Evolutionary conservation across 2,113 vertebrate genomes (phyloP).

Genomic region (Paramormyrops kingsleyae): DNA sequence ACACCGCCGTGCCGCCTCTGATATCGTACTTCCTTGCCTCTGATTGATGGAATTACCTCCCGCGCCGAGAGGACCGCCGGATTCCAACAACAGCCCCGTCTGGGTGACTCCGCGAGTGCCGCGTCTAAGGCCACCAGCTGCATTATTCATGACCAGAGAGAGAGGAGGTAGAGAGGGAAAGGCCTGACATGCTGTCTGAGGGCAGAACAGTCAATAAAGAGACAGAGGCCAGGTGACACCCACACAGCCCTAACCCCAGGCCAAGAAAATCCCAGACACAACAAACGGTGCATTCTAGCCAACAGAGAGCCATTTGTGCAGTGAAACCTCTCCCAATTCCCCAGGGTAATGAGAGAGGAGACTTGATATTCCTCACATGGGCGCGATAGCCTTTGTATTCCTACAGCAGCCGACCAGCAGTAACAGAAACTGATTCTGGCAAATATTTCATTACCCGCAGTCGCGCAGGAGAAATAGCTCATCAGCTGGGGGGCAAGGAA

Average conservation of each 20-base stretch:
- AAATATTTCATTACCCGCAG: neutral
- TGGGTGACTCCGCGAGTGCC: neutral
- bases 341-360: neutral
- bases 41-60: slow-evolving; percentile 10
- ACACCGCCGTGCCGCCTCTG: neutral
- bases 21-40: neutral
- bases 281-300: neutral
- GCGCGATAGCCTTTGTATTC: neutral
- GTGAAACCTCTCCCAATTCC: neutral
- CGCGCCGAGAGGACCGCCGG: neutral
- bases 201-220: slow-evolving; percentile 1
- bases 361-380: slow-evolving; percentile 23
- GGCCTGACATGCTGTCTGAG: neutral
- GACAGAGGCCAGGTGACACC: neutral
- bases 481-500: neutral
- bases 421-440: slow-evolving; percentile 8
- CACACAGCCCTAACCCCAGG: neutral
- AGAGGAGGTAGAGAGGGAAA: neutral
- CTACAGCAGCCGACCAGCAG: neutral
- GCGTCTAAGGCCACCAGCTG: neutral
- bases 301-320: neutral
- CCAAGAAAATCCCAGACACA: neutral
- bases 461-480: neutral
- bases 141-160: slow-evolving; percentile 8
- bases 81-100: neutral